Evolutionary conservation across 2,797 vertebrate genomes (phyloP).

Genomic region (Chlorospingus semifuscus): DNA sequence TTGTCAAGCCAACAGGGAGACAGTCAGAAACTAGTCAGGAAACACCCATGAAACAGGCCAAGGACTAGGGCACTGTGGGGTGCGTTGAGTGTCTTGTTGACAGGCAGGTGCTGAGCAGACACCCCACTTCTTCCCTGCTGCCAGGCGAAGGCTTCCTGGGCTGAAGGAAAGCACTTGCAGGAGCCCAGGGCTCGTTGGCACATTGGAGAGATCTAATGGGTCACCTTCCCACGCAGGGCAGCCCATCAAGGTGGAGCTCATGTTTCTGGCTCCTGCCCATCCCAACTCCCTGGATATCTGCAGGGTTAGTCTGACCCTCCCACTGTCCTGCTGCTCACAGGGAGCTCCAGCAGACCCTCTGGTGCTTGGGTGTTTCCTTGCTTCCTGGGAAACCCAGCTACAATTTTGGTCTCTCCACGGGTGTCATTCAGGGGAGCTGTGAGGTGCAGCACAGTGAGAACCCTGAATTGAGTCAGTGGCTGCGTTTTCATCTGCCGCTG

Average conservation of each 20-base stretch:
- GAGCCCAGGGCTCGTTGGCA: neutral
- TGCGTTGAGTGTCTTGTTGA: neutral
- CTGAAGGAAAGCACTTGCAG: neutral
- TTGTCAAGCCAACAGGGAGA: neutral
- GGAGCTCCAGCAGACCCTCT: neutral
- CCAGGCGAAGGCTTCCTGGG: neutral
- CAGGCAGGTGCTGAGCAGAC: neutral
- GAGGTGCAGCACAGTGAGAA: neutral
- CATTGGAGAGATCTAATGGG: neutral
- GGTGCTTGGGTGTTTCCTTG: fast-evolving
- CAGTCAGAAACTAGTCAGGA: neutral
- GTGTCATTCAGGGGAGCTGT: neutral
- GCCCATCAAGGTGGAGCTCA: neutral
- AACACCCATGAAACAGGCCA: neutral
- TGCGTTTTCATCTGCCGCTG: neutral
- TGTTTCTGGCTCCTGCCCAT: neutral
- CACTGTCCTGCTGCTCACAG: neutral
- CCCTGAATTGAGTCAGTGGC: neutral
- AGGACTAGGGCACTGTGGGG: fast-evolving
- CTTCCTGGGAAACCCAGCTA: neutral
- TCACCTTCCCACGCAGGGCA: neutral
- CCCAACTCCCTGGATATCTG: neutral
- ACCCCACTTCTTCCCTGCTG: neutral
- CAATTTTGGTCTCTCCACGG: fast-evolving
- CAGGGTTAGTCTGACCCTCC: neutral